Percentiles rank a stretch among this genome's conserved stretches.
These are phyloP conservation scores for Agrilus mali DNA, from an alignment of 2,888 invertebrate genomes.

Conservation along the genomic window DNA sequence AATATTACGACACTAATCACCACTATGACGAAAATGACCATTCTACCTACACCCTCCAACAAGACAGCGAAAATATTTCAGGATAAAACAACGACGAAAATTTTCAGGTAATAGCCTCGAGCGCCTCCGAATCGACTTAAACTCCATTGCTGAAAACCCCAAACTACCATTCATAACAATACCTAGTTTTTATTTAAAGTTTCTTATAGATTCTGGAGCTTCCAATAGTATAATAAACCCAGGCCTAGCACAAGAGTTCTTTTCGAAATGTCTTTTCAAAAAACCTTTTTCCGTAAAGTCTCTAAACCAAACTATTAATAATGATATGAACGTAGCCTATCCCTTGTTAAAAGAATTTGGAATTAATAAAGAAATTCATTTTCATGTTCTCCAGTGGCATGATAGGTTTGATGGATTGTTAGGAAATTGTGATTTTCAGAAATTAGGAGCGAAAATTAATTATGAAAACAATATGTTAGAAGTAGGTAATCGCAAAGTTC, in stretches of 20 bases:
- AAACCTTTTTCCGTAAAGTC: slow-evolving; percentile 7
- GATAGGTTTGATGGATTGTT: slow-evolving; percentile 6
- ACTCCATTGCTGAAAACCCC: slow-evolving; percentile 4
- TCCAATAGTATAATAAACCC: slow-evolving; percentile 9
- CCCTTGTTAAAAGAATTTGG: slow-evolving; percentile 5
- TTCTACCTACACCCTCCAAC: no score
- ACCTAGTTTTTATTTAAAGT: no score
- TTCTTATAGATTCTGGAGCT: slow-evolving; percentile 1
- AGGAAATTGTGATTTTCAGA: slow-evolving; percentile 5
- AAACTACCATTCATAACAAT: background rate
- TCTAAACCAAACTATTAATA: background rate
- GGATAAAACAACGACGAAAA: no score
- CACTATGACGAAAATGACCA: no score
- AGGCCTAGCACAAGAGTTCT: slow-evolving; percentile 3
- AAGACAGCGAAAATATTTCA: no score
- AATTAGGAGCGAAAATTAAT: slow-evolving; percentile 6
- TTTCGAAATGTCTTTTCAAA: slow-evolving; percentile 5
- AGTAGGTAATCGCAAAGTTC: slow-evolving; percentile 2
- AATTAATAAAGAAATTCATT: slow-evolving; percentile 2
- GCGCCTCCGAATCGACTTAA: slow-evolving; percentile 3
- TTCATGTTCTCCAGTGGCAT: slow-evolving; percentile 2
- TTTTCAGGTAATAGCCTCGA: slow-evolving; percentile 6
- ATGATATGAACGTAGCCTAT: slow-evolving; percentile 3
- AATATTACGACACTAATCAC: no score
- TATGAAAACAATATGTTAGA: slow-evolving; percentile 2